phyloP scores from a whole-genome alignment of 2,797 vertebrate genomes.

The Hylomyscus alleni region DNA sequence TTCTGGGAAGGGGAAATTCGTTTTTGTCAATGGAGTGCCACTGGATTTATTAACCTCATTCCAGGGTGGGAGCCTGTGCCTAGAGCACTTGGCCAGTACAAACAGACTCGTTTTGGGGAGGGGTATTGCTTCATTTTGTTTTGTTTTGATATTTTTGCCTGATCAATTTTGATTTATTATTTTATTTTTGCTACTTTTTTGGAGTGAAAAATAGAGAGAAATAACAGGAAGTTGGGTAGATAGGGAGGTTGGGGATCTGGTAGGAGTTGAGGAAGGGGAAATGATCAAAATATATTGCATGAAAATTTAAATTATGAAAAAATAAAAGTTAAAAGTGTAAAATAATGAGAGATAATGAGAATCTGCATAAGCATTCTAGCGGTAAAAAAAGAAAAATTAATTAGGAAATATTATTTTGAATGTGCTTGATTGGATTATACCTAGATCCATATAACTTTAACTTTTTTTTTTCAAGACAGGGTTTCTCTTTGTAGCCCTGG shows the following conservation, averaged over 20 bases:
- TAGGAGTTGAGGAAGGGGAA: background rate
- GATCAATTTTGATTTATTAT: background rate
- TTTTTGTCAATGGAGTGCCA: background rate
- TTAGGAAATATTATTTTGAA: background rate
- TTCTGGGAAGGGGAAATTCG: background rate
- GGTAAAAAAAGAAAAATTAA: background rate
- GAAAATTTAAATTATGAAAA: background rate
- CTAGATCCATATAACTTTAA: background rate
- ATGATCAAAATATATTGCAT: background rate
- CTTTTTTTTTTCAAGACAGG: too few relatives aligned
- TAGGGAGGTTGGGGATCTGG: background rate
- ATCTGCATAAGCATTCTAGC: slow-evolving; percentile 1
- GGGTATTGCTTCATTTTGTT: background rate
- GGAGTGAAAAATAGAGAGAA: background rate
- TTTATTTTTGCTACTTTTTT: background rate
- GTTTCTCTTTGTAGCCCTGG: too few relatives aligned
- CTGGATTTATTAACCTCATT: background rate
- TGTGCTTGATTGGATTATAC: background rate
- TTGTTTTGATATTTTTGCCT: background rate
- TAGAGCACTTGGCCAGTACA: background rate
- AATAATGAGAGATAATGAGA: background rate
- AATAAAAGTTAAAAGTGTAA: background rate
- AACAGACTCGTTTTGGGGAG: too few relatives aligned
- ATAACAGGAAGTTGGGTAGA: too few relatives aligned
- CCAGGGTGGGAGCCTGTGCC: background rate